Base-by-base conservation (phyloP, 2,888 invertebrate species). In the Beris morrisii region DNA sequence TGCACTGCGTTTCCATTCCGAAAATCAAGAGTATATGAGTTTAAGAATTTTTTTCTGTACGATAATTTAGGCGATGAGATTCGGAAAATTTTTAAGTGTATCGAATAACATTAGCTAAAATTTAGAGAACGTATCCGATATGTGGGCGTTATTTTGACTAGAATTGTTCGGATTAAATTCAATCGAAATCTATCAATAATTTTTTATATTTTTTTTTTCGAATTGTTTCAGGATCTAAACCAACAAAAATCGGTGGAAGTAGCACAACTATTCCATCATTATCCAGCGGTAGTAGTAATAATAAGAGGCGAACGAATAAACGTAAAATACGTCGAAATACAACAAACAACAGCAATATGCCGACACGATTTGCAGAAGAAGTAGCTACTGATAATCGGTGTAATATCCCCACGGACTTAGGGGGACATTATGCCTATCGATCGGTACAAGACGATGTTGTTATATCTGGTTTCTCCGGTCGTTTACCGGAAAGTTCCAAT, bases 401-500 rank as follows among this genome's bases (percentile, higher is more conserved):
- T 70, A 74, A 74, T 71, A 73, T 71, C 46, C 63, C 80, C 70
- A 73, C 77, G 67, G 74, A 77, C 66, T 71, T 74, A 67, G 78
- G 78, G 69, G 78, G 78, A 52, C 75, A 82, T 78, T 82, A 81
- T 46, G 67, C 72, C 52, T 78, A 82, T 68, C 75, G 78, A 67
- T 72, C 77, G 63, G 82, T 76, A 38, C 72, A 83, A 56, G 89
- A 89, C 70, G 89, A 89, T 67, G 85, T 94, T 73, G 92, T 93
- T 74, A 89, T 95, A 75, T 86, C 89, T 57, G 94, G 95, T 22
- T 84, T 94, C 73, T 92, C 93, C 65, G 92, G 91, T 66, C 89
- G 97, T 71, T 85, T 97, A 73, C 98, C 98, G 11, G 94, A 97
- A 82, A 93, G 93, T 71, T 87, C 89, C 74, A 90, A 85, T 80